Conservation (phyloP, 2,888 invertebrate species). For the Busseola fusca region DNA sequence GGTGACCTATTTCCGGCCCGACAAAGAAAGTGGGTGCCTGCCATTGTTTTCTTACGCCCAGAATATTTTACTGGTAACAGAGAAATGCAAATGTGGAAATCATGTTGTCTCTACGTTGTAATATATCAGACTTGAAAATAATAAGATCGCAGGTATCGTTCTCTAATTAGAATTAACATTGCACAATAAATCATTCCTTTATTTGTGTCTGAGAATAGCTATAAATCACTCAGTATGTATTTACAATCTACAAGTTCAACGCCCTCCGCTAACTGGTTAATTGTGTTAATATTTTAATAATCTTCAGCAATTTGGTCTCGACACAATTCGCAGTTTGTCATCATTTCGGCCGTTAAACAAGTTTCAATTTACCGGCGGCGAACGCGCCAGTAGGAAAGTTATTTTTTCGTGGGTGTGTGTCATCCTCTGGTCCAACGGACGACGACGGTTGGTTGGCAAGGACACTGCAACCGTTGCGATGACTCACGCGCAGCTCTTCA, state of each 20-base stretch:
- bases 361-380: conserved; percentile 67
- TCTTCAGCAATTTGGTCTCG: conserved; percentile 44
- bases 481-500: conserved; percentile 66
- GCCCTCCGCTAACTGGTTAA: conserved; percentile 47
- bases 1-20: conserved; percentile 19
- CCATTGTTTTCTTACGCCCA: conserved; percentile 8
- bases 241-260: conserved; percentile 55
- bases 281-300: conserved; percentile 56
- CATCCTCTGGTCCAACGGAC: conserved; percentile 65
- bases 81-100: conserved; percentile 1
- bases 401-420: conserved; percentile 72
- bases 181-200: conserved; percentile 32
- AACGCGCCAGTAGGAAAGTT: conserved; percentile 65
- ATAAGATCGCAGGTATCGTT: conserved; percentile 34
- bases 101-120: not conserved
- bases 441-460: conserved; percentile 67
- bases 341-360: conserved; percentile 73
- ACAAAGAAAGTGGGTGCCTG: conserved; percentile 1
- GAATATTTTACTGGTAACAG: conserved; percentile 6
- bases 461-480: conserved; percentile 71
- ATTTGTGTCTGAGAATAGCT: conserved; percentile 30
- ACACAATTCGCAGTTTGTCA: conserved; percentile 57
- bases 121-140: conserved; percentile 11
- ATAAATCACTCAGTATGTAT: conserved; percentile 26
- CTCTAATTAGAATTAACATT: conserved; percentile 25